phyloP scores from a whole-genome alignment of 92 coral and sea anemone species.

The Paramuricea clavata region DNA sequence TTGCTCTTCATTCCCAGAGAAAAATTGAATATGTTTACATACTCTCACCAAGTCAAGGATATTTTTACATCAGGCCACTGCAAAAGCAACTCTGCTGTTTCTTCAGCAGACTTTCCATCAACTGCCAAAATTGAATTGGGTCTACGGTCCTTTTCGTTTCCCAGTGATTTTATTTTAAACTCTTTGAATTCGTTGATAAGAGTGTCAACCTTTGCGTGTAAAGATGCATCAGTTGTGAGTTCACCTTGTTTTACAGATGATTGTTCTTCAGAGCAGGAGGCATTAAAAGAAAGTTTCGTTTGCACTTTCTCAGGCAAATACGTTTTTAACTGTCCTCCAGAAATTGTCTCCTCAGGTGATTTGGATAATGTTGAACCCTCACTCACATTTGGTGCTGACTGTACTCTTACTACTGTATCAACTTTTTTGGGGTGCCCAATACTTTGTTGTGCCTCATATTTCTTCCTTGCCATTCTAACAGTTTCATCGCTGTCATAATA shows the following conservation, averaged over 20 bases:
- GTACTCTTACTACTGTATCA: too few relatives aligned
- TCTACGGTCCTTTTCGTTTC: not conserved
- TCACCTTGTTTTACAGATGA: not conserved
- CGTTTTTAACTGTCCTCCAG: too few relatives aligned
- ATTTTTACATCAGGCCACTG: slow-evolving; percentile 18
- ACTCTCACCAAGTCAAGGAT: not conserved
- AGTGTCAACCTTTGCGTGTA: not conserved
- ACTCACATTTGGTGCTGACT: too few relatives aligned
- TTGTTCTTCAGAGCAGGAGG: not conserved
- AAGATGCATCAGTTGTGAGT: not conserved
- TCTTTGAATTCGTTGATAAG: not conserved
- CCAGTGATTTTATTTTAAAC: not conserved
- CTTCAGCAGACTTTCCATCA: not conserved
- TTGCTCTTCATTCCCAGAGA: slow-evolving; percentile 5
- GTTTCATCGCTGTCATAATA: not conserved
- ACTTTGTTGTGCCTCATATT: not conserved
- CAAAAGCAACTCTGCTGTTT: not conserved
- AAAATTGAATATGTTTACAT: slow-evolving; percentile 5
- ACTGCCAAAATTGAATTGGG: not conserved
- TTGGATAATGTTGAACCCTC: too few relatives aligned
- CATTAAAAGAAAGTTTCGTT: too few relatives aligned
- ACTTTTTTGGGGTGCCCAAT: too few relatives aligned
- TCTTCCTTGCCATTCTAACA: not conserved
- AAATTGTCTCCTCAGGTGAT: too few relatives aligned
- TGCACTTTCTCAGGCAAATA: too few relatives aligned